Evolutionary conservation across 2,888 invertebrate species (phyloP).

Genomic region (Pteria penguin): DNA sequence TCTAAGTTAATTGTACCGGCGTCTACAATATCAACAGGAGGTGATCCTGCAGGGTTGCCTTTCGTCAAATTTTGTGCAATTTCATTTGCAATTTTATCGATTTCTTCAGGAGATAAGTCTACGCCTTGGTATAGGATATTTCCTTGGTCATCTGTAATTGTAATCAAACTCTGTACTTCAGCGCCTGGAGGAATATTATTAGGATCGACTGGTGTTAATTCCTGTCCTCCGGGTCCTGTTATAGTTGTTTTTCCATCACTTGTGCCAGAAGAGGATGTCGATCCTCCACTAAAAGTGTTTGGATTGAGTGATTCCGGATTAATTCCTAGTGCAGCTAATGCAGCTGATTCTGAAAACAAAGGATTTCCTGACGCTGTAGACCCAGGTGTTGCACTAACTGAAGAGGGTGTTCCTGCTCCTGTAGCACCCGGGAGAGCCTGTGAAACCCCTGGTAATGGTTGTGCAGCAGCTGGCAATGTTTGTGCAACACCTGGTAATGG

Average conservation of each 20-base stretch:
- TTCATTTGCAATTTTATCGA: slow-evolving; percentile 4
- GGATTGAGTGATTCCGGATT: not conserved
- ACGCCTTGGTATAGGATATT: not conserved
- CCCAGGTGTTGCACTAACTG: not conserved
- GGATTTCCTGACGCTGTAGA: not conserved
- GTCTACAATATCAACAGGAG: not conserved
- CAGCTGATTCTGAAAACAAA: not conserved
- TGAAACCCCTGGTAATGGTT: not conserved
- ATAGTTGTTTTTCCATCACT: not conserved
- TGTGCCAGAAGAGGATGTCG: not conserved
- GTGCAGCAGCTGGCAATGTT: not conserved
- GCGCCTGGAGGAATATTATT: not conserved
- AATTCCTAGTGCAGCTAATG: not conserved
- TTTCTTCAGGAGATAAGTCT: not conserved
- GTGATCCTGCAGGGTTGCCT: not conserved
- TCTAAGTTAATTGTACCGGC: not conserved
- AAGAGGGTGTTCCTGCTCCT: not conserved
- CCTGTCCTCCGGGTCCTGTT: not conserved
- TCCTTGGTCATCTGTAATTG: not conserved
- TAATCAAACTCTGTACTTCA: not conserved
- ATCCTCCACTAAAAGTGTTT: not conserved
- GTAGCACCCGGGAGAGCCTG: not conserved
- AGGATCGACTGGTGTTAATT: not conserved
- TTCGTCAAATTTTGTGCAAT: slow-evolving; percentile 4
- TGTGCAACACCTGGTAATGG: not conserved